phyloP scores from a whole-genome alignment of 2,888 invertebrate genomes.

The Argynnis bischoffii region DNA sequence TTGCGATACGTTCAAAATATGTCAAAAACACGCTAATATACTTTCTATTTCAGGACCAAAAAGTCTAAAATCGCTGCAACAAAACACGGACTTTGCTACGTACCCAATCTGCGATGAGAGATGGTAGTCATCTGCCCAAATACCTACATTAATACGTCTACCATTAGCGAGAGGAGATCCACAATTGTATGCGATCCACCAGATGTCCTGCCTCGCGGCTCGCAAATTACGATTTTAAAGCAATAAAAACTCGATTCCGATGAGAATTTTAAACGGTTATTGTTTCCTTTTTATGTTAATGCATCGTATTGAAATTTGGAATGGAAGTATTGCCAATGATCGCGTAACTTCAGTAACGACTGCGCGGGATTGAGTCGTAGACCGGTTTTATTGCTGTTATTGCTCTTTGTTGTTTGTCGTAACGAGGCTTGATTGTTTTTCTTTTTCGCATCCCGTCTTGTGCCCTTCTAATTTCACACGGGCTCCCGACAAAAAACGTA shows the following conservation, averaged over 20 bases:
- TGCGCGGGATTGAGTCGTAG: conserved; percentile 68
- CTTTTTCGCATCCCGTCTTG: conserved; percentile 49
- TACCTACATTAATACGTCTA: conserved; percentile 39
- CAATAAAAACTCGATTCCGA: conserved; percentile 73
- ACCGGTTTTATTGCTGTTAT: conserved; percentile 67
- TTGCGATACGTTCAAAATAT: conserved; percentile 36
- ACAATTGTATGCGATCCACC: conserved; percentile 32
- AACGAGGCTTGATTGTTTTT: conserved; percentile 63
- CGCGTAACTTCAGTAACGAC: conserved; percentile 65
- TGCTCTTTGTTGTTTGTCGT: conserved; percentile 60
- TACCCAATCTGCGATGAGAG: conserved; percentile 29
- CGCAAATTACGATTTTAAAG: conserved; percentile 74
- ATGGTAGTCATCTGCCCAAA: conserved; percentile 35
- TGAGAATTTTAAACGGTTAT: conserved; percentile 80
- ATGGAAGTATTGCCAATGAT: conserved; percentile 61
- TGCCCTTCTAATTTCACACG: conserved; percentile 43
- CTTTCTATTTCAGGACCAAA: conserved; percentile 40
- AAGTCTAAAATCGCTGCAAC: conserved; percentile 39
- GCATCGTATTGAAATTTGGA: conserved; percentile 73
- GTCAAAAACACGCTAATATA: conserved; percentile 43
- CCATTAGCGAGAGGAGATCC: conserved; percentile 36
- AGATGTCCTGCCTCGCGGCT: conserved; percentile 41
- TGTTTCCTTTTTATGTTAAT: conserved; percentile 81
- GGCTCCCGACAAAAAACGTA: conserved; percentile 66
- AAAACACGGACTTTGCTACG: conserved; percentile 26